phyloP scores from a whole-genome alignment of 2,113 vertebrate genomes.

The Naja naja region DNA sequence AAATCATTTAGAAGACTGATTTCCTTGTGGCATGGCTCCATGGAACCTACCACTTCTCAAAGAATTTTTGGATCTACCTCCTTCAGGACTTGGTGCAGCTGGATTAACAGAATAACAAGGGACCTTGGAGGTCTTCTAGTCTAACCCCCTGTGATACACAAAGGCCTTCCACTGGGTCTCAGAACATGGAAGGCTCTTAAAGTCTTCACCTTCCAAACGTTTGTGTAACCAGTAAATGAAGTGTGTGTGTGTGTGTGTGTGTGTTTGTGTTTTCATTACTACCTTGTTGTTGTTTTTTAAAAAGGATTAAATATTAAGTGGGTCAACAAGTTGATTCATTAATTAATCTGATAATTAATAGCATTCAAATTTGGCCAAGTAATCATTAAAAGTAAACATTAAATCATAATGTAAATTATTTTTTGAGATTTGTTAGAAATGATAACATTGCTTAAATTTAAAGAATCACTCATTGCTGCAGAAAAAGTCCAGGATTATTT shows the following conservation, averaged over 20 bases:
- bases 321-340: neutral
- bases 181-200: neutral
- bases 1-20: neutral
- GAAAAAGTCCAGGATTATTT: neutral
- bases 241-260: neutral
- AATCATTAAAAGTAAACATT: neutral
- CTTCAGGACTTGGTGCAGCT: neutral
- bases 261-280: neutral
- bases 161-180: neutral
- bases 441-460: neutral
- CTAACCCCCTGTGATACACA: neutral
- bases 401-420: neutral
- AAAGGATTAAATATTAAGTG: neutral
- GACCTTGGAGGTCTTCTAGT: too few species aligned
- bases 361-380: neutral
- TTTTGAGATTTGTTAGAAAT: neutral
- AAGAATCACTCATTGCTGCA: neutral
- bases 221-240: neutral
- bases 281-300: neutral
- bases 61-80: neutral
- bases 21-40: neutral
- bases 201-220: neutral
- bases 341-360: neutral
- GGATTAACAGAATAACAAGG: neutral
- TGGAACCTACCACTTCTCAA: neutral